Percentiles rank a stretch among this genome's conserved stretches.
These are phyloP conservation scores for Tenthredo livida DNA, from an alignment of 2,888 invertebrate genomes.

Conservation along the genomic window DNA sequence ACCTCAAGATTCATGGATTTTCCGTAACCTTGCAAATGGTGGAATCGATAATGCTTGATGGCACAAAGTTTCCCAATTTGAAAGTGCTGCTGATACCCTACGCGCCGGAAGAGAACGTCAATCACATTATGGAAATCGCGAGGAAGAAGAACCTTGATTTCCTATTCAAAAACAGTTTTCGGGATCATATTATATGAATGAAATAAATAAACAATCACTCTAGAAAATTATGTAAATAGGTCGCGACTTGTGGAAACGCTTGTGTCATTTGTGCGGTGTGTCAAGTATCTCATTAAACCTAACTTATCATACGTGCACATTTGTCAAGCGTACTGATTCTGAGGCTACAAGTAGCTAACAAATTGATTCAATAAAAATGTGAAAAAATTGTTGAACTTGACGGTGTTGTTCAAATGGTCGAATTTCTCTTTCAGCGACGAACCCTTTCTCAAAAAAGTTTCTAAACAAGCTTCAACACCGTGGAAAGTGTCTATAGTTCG, in stretches of 20 bases:
- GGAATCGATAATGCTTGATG: constrained; percentile 11
- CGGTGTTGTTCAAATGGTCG: background rate
- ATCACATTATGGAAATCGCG: constrained; percentile 24
- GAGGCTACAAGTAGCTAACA: background rate
- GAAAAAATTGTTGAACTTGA: background rate
- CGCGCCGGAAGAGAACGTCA: constrained; percentile 21
- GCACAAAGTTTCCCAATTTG: constrained; percentile 4
- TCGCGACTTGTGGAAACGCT: background rate
- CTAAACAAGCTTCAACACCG: too few species aligned
- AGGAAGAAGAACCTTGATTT: constrained; percentile 25
- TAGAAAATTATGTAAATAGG: background rate
- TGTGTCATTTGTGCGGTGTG: background rate
- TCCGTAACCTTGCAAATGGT: background rate
- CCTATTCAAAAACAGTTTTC: constrained; percentile 1
- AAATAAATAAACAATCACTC: background rate
- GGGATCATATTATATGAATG: background rate
- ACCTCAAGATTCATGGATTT: constrained; percentile 20
- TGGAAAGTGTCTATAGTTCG: too few species aligned
- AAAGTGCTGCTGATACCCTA: constrained; percentile 23
- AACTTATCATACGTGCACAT: background rate
- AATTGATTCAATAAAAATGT: background rate
- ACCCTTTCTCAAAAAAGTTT: too few species aligned
- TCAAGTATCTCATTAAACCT: background rate
- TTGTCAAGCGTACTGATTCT: background rate
- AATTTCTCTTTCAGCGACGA: background rate